phyloP scores from a whole-genome alignment of 2,888 invertebrate genomes.

The Spisula solida region DNA sequence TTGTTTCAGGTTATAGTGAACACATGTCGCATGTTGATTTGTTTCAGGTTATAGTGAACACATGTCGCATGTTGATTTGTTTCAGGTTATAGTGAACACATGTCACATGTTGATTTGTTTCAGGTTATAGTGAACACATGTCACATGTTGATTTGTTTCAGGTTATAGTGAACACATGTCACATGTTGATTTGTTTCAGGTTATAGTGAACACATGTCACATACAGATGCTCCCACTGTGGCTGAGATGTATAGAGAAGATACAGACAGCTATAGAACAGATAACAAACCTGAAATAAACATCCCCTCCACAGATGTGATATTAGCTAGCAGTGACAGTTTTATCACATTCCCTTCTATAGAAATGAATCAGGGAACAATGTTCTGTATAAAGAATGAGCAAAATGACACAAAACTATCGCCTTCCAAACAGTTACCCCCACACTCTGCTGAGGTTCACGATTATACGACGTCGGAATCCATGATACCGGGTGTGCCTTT shows the following conservation, averaged over 20 bases:
- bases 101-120: background rate
- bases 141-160: background rate
- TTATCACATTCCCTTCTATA: background rate
- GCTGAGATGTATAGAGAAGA: background rate
- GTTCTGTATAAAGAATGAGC: background rate
- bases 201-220: background rate
- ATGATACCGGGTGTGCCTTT: conserved; percentile 10
- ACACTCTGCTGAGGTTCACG: background rate
- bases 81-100: too few species aligned
- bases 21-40: background rate
- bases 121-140: background rate
- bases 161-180: background rate
- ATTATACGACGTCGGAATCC: background rate
- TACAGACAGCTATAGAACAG: background rate
- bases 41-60: background rate
- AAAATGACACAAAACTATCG: background rate
- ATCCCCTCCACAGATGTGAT: background rate
- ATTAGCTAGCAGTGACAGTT: background rate
- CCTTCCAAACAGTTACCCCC: background rate
- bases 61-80: too few species aligned
- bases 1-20: too few species aligned
- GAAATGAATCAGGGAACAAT: background rate
- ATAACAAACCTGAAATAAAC: background rate
- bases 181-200: background rate
- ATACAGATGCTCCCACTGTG: background rate